Percentiles rank a stretch among this genome's conserved stretches.
Conservation (phyloP, 2,113 vertebrate genomes). For the Sakesphorus luctuosus region DNA sequence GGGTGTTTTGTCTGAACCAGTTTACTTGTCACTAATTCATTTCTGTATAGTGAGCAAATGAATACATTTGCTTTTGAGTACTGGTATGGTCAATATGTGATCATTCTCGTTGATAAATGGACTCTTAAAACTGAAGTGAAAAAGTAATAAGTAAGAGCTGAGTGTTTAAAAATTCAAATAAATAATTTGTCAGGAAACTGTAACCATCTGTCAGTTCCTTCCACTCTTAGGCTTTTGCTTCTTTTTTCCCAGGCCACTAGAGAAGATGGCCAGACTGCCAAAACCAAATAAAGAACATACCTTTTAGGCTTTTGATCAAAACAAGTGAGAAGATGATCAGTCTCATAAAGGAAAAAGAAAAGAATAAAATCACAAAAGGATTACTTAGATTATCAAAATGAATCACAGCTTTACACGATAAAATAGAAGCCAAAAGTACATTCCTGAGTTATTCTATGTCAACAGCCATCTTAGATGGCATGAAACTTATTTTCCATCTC, state of each 20-base stretch:
- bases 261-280: constrained; percentile 3
- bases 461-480: neutral
- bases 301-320: constrained; percentile 4
- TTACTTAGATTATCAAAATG: constrained; percentile 26
- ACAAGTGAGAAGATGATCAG: constrained; percentile 6
- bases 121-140: constrained; percentile 37
- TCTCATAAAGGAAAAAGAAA: constrained; percentile 19
- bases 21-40: constrained; percentile 20
- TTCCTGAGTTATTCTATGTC: constrained; percentile 34
- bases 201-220: constrained; percentile 47
- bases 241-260: neutral
- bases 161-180: constrained; percentile 58
- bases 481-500: neutral
- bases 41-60: neutral
- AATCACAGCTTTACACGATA: constrained; percentile 9
- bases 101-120: constrained; percentile 36
- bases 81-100: constrained; percentile 17
- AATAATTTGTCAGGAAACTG: constrained; percentile 53
- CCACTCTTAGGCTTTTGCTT: neutral
- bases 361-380: constrained; percentile 29
- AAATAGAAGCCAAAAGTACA: constrained; percentile 7
- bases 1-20: neutral
- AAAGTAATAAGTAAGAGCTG: constrained; percentile 6
- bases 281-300: constrained; percentile 32
- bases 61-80: constrained; percentile 18